Evolutionary conservation across 2,888 invertebrate species (phyloP).

Genomic region (Lypha dubia): DNA sequence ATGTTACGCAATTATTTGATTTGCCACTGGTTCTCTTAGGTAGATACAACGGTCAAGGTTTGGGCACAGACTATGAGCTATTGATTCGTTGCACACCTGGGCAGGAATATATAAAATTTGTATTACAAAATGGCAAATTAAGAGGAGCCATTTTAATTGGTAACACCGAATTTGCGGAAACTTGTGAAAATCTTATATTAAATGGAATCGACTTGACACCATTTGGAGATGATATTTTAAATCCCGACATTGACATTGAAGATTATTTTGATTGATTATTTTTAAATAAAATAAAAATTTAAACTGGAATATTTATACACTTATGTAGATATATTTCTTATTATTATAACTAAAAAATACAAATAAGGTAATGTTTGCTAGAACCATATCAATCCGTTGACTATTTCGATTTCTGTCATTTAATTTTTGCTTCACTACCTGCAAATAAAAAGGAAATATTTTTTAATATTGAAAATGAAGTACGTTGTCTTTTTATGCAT

Average conservation of each 20-base stretch:
- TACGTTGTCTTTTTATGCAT: too few species aligned
- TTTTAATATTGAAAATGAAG: neutral
- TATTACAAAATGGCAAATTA: constrained; percentile 91
- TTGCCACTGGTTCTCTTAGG: constrained; percentile 96
- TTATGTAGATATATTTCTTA: constrained; percentile 27
- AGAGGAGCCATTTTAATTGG: constrained; percentile 98
- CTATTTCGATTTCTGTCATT: constrained; percentile 78
- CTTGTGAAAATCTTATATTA: constrained; percentile 98
- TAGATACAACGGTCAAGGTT: constrained; percentile 95
- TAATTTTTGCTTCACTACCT: constrained; percentile 82
- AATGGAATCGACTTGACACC: constrained; percentile 95
- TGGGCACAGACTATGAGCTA: constrained; percentile 92
- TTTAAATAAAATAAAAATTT: constrained; percentile 47
- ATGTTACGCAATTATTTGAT: constrained; percentile 97
- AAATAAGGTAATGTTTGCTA: constrained; percentile 41
- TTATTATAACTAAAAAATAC: constrained; percentile 34
- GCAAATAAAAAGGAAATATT: constrained; percentile 48
- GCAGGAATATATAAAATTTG: constrained; percentile 93
- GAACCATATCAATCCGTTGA: neutral
- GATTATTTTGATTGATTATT: constrained; percentile 96
- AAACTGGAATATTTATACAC: too few species aligned
- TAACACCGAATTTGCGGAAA: constrained; percentile 98
- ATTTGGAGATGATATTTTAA: constrained; percentile 95
- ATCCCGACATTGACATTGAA: constrained; percentile 98
- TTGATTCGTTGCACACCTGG: constrained; percentile 92